Evolutionary conservation across 2,113 vertebrate species (phyloP).

Genomic region (Pelodiscus sinensis): DNA sequence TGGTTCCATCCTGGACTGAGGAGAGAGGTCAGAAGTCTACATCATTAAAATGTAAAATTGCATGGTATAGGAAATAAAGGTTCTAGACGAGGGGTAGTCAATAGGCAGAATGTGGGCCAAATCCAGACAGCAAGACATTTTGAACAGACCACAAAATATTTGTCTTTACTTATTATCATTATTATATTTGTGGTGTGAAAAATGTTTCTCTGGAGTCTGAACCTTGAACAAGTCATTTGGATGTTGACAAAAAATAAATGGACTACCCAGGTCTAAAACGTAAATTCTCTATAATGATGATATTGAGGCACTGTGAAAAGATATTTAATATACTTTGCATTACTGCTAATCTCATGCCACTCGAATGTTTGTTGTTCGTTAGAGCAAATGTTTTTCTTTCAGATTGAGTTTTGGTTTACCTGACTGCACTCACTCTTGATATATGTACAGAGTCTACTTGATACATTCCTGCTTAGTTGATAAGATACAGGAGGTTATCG

Average conservation of each 20-base stretch:
- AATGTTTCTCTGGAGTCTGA: no score
- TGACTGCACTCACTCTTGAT: neutral
- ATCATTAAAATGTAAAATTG: neutral
- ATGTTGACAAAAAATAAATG: no score
- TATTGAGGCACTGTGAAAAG: neutral
- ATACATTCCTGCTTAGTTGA: constrained; percentile 24
- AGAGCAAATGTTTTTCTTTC: constrained; percentile 42
- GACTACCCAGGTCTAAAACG: neutral
- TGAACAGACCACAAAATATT: no score
- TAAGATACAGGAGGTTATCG: constrained; percentile 9
- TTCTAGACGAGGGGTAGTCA: neutral
- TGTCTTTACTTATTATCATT: no score
- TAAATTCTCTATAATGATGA: neutral
- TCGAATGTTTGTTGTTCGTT: neutral
- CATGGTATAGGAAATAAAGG: neutral
- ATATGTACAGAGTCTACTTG: neutral
- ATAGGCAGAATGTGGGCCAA: no score
- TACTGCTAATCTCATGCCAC: fast-evolving
- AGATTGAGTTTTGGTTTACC: neutral
- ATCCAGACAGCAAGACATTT: no score
- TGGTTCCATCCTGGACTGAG: neutral
- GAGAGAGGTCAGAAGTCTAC: neutral
- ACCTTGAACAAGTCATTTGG: no score
- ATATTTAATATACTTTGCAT: neutral
- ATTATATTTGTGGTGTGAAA: no score